phyloP scores from a whole-genome alignment of 2,113 vertebrate species.

The Ochotona curzoniae region DNA sequence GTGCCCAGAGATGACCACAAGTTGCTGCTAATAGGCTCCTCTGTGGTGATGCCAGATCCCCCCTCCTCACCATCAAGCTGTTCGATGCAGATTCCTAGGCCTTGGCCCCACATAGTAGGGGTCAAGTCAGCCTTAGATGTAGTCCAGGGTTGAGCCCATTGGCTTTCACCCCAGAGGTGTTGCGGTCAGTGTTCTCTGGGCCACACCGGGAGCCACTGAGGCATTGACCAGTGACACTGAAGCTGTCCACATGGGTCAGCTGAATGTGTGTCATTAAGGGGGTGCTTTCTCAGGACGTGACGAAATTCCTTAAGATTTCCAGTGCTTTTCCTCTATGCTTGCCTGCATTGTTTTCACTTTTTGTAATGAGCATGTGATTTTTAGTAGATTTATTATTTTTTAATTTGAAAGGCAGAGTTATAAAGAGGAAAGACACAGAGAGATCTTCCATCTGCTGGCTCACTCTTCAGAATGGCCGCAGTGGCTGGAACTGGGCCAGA shows the following conservation, averaged over 20 bases:
- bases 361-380: neutral
- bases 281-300: neutral
- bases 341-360: neutral
- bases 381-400: neutral
- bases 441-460: too few species aligned
- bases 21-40: neutral
- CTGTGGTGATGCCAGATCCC: too few species aligned
- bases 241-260: neutral
- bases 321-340: neutral
- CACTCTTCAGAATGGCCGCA: too few species aligned
- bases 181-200: too few species aligned
- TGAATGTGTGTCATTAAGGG: rapidly evolving
- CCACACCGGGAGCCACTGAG: neutral
- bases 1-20: neutral
- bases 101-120: neutral
- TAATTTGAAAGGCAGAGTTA: too few species aligned
- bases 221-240: neutral
- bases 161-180: neutral
- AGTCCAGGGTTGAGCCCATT: neutral
- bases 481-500: too few species aligned
- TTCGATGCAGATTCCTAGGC: neutral
- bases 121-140: neutral
- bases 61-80: rapidly evolving
- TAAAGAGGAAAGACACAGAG: too few species aligned
- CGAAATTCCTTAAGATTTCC: neutral